phyloP scores from a whole-genome alignment of 2,797 vertebrate species.

The Brachymystax lenok region DNA sequence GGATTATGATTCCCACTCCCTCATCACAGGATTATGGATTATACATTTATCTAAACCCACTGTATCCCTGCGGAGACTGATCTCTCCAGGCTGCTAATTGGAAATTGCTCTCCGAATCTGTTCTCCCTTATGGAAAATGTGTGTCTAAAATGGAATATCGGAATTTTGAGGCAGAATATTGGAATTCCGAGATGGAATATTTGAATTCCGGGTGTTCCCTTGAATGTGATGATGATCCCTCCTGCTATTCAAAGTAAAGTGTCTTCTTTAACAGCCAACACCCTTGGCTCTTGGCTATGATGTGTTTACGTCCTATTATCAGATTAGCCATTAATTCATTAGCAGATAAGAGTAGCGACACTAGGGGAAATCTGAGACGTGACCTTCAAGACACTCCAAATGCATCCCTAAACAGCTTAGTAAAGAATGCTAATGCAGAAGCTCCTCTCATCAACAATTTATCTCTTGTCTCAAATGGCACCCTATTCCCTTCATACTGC shows the following conservation, averaged over 20 bases:
- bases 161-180: not conserved
- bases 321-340: slow-evolving; percentile 37
- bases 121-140: not conserved
- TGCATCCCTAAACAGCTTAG: slow-evolving; percentile 17
- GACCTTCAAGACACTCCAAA: not conserved
- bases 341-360: slow-evolving; percentile 21
- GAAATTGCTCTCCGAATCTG: slow-evolving; percentile 11
- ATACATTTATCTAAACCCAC: slow-evolving; percentile 6
- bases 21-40: slow-evolving; percentile 37
- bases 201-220: not conserved
- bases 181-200: not conserved
- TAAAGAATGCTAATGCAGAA: not conserved
- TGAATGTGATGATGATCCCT: not conserved
- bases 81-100: slow-evolving; percentile 30
- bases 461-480: not conserved
- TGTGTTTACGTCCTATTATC: slow-evolving; percentile 23
- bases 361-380: not conserved
- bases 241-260: not conserved
- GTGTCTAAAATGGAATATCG: not conserved
- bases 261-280: not conserved
- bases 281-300: not conserved
- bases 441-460: not conserved
- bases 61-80: slow-evolving; percentile 9
- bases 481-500: not conserved
- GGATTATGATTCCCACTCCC: slow-evolving; percentile 26